Conservation (phyloP, 2,888 invertebrate genomes). For the Parnassius smintheus region DNA sequence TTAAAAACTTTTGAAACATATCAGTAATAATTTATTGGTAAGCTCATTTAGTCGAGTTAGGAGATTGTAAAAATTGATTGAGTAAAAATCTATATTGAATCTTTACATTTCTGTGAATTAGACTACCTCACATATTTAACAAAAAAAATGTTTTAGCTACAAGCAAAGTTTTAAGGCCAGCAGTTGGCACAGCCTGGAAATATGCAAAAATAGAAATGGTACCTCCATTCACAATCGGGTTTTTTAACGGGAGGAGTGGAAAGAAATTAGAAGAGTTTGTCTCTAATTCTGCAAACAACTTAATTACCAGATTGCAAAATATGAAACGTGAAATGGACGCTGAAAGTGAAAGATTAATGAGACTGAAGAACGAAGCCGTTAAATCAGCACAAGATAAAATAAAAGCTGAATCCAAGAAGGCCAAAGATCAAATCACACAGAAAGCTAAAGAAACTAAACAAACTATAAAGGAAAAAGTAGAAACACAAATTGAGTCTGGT, state of each 20-base stretch:
- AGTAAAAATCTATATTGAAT: neutral
- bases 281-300: slow-evolving; percentile 36
- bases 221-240: slow-evolving; percentile 54
- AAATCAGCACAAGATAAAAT: slow-evolving; percentile 46
- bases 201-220: slow-evolving; percentile 66
- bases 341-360: slow-evolving; percentile 39
- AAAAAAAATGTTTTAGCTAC: slow-evolving; percentile 45
- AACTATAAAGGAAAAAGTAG: slow-evolving; percentile 30
- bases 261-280: slow-evolving; percentile 46
- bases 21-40: no score
- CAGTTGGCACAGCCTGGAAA: slow-evolving; percentile 50
- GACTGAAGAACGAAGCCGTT: slow-evolving; percentile 45
- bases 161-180: slow-evolving; percentile 43
- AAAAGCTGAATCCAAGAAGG: slow-evolving; percentile 44
- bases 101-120: no score
- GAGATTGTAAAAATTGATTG: no score
- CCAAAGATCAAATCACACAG: slow-evolving; percentile 35
- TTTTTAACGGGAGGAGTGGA: slow-evolving; percentile 52
- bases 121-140: no score
- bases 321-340: slow-evolving; percentile 49
- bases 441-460: slow-evolving; percentile 41
- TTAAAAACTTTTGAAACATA: no score
- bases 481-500: slow-evolving; percentile 29
- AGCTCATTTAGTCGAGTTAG: no score
- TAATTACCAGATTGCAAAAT: slow-evolving; percentile 42